Base-by-base conservation (phyloP, 2,888 invertebrate genomes). In the Aphidius colemani region DNA sequence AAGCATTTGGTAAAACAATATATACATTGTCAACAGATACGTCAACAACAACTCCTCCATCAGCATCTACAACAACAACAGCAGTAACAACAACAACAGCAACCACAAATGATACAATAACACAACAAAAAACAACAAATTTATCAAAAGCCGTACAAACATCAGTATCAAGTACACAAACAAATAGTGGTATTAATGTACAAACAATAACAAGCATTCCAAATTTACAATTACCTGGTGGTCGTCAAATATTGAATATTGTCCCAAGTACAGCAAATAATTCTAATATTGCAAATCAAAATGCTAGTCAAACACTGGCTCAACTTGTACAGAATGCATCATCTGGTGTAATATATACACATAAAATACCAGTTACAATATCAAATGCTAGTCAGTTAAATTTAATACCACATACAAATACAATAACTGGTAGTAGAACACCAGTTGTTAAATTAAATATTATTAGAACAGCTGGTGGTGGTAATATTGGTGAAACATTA, bases 1-100 rank as follows among this genome's bases (percentile, higher is more conserved):
- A 91, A 81, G 91, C 90, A 0, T 92, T 92, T 78, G 90, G 91
- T 1, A 91, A 91, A 80, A 87, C 89, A 53, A 88, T 89, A 53
- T 90, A 80, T 48, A 79, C 78, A 0, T 66, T 77, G 5, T 72
- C 77, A 6, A 58, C 64, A 9, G 65, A 65, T 10, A 65, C 64
- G 43, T 44, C 64, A 10, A 65, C 65, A 9, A 53, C 48, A 43
- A 61, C 61, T 11, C 53, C 61, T 3, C 61, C 61, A 41, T 30
- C 30, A 30, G 3, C 78, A 0, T 66, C 77, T 18, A 18, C 13
- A 4, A 72, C 77, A 6, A 58, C 64, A 9, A 61, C 61, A 7
- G 61, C 64, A 46, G 50, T 60, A 10, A 65, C 65, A 9, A 53
- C 48, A 43, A 61, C 61, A 30, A 58, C 61, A 6, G 61, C 61